Evolutionary conservation across 2,888 invertebrate species (phyloP).

Genomic region (Incurvaria masculella): DNA sequence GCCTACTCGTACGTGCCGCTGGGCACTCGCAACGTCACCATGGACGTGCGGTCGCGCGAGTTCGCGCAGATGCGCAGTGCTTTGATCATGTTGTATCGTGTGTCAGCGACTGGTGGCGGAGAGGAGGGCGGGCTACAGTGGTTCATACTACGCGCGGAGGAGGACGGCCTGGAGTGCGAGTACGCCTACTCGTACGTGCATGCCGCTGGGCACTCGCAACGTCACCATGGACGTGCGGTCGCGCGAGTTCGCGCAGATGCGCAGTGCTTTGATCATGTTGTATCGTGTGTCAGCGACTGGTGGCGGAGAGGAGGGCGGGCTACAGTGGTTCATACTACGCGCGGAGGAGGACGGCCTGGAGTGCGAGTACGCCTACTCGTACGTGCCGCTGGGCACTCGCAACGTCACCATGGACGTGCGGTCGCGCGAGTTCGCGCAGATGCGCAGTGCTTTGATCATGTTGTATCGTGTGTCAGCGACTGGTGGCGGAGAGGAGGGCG

Average conservation of each 20-base stretch:
- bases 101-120: not conserved
- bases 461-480: not conserved
- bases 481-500: conserved; percentile 10
- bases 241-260: conserved; percentile 33
- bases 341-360: conserved; percentile 27
- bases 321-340: conserved; percentile 35
- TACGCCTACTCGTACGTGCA: conserved; percentile 43
- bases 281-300: not conserved
- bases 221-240: conserved; percentile 28
- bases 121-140: conserved; percentile 21
- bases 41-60: conserved; percentile 30
- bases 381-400: conserved; percentile 18
- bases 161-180: conserved; percentile 33
- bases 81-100: conserved; percentile 27
- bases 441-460: conserved; percentile 36
- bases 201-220: conserved; percentile 3
- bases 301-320: conserved; percentile 12
- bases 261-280: conserved; percentile 36
- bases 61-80: conserved; percentile 39
- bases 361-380: conserved; percentile 43
- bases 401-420: conserved; percentile 19
- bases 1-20: conserved; percentile 32
- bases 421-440: conserved; percentile 34
- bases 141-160: conserved; percentile 34
- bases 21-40: conserved; percentile 15